Base-by-base conservation (phyloP, 1,140 invertebrate species). In the Achatina immaculata region DNA sequence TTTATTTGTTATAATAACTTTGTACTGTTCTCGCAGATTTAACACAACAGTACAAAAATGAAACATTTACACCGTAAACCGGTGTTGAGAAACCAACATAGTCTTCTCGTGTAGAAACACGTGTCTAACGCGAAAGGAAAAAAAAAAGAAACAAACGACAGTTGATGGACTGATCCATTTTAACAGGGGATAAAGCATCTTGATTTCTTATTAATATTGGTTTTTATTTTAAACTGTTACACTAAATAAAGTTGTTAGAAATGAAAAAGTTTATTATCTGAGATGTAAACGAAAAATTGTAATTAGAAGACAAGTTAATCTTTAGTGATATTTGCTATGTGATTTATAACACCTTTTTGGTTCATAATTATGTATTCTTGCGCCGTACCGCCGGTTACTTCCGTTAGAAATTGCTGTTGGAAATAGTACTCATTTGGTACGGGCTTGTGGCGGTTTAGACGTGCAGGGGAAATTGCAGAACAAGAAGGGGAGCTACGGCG, bases 341-440 rank as follows among this genome's bases (percentile, higher is more conserved):
- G n/a, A n/a, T n/a, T n/a, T n/a, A n/a, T n/a, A n/a, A n/a, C n/a
- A 42, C 69, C 69, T 14, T 3, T 43, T 45, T 72, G 2, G 28
- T 1, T 11, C 42, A 28, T 42, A 36, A 28, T 21, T 9, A 3
- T 43, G 69, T 72, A 72, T 72, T 34, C 42, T 6, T 72, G 40
- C 69, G 69, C 69, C 69, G 43, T 11, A 34, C 6, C 24, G 38
- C 40, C 69, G 42, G n/a, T 72, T 72, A 72, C 69, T 72, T 72
- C 69, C 69, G 69, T 75, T 75, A 21, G 48, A 38, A 55, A 75
- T 75, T 7, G 34, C 73, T 75, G 43, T 62, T 75, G 55, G 73
- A 75, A 36, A 58, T 75, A 75, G 55, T 75, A 75, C 45, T 36
- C n/a, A n/a, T n/a, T n/a, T n/a, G n/a, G n/a, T n/a, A 14, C 28